These are phyloP conservation scores for Callaeas wilsoni DNA, from an alignment of 2,113 vertebrate species.

Conservation along the genomic window DNA sequence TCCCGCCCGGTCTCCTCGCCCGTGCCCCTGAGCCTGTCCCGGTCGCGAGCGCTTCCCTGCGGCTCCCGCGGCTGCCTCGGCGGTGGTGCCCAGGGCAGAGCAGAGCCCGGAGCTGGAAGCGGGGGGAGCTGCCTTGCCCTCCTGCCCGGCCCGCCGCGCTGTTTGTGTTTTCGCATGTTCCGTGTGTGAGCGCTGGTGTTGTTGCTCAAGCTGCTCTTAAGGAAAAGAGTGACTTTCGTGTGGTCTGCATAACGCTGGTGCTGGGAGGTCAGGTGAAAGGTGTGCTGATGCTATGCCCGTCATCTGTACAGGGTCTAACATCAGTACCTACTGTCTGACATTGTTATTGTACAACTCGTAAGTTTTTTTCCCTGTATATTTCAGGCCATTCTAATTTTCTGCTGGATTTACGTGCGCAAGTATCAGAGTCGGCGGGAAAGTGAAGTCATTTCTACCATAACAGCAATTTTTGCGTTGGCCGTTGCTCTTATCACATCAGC, in stretches of 20 bases:
- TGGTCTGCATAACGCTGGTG: rapidly evolving
- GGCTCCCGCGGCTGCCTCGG: background rate
- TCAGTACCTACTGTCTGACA: rapidly evolving
- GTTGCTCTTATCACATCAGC: constrained; percentile 95
- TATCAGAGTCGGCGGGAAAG: constrained; percentile 96
- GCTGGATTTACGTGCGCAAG: constrained; percentile 95
- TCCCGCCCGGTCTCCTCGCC: no score
- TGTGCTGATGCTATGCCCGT: rapidly evolving
- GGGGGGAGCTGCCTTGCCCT: rapidly evolving
- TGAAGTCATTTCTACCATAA: constrained; percentile 94
- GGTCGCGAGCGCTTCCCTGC: background rate
- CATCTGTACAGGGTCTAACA: rapidly evolving
- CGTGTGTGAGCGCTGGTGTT: rapidly evolving
- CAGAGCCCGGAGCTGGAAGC: rapidly evolving
- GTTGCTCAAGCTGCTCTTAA: background rate
- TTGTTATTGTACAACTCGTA: rapidly evolving
- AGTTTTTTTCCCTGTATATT: background rate
- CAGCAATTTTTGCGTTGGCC: constrained; percentile 92
- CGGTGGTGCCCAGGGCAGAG: background rate
- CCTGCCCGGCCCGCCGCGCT: rapidly evolving
- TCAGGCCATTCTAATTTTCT: constrained; percentile 90
- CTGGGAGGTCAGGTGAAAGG: background rate
- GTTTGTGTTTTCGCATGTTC: rapidly evolving
- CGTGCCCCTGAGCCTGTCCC: background rate
- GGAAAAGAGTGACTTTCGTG: rapidly evolving